These are phyloP conservation scores for Drosophila borealis DNA, from an alignment of 2,888 invertebrate species.

Conservation along the genomic window DNA sequence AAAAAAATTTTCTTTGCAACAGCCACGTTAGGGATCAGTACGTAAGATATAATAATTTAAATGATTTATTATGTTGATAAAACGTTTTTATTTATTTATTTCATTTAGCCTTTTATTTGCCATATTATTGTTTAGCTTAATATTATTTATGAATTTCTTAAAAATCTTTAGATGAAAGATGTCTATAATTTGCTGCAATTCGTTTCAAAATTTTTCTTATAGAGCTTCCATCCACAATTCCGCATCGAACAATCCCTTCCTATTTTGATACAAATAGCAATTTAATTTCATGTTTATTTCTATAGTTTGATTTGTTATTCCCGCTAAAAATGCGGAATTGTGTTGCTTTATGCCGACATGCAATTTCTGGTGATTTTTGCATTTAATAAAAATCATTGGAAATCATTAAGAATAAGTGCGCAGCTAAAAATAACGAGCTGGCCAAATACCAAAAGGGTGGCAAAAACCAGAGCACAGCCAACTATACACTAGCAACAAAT, in stretches of 20 bases:
- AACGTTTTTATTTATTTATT: not conserved
- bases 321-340: slow-evolving; percentile 7
- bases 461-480: not conserved
- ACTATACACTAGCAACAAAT: slow-evolving; percentile 20
- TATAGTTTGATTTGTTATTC: slow-evolving; percentile 15
- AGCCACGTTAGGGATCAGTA: too few relatives aligned
- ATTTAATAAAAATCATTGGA: slow-evolving; percentile 62
- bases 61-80: not conserved
- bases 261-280: slow-evolving; percentile 32
- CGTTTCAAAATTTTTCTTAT: too few relatives aligned
- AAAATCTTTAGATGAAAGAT: too few relatives aligned
- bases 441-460: slow-evolving; percentile 33
- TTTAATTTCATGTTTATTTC: slow-evolving; percentile 17
- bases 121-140: too few relatives aligned
- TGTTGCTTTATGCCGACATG: slow-evolving; percentile 19
- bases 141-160: too few relatives aligned
- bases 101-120: not conserved
- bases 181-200: too few relatives aligned
- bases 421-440: slow-evolving; percentile 52
- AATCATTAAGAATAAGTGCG: slow-evolving; percentile 44
- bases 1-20: too few relatives aligned
- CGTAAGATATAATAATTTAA: not conserved
- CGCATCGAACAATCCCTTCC: too few relatives aligned
- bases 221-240: too few relatives aligned
- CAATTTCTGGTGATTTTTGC: slow-evolving; percentile 31